Evolutionary conservation across 2,888 invertebrate species (phyloP).

Genomic region (Melinopterus prodromus): DNA sequence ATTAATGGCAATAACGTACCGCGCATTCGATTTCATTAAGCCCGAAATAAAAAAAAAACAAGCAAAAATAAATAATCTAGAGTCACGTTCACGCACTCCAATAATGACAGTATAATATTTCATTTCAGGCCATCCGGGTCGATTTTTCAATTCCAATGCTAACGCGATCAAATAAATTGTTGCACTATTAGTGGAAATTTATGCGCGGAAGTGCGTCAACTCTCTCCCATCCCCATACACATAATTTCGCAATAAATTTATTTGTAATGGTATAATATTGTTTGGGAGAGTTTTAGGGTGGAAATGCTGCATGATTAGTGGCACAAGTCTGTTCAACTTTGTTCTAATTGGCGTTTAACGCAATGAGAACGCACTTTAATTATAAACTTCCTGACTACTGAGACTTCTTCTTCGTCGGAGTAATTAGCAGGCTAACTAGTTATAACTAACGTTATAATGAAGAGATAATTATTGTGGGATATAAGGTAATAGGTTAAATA

Average conservation of each 20-base stretch:
- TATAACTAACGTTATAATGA: no score
- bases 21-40: conserved; percentile 24
- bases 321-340: no score
- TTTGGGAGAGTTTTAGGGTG: no score
- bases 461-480: no score
- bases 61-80: conserved; percentile 19
- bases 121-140: neutral
- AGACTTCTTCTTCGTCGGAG: no score
- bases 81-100: conserved; percentile 15
- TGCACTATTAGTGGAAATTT: conserved; percentile 23
- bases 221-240: no score
- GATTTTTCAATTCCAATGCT: conserved; percentile 20
- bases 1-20: conserved; percentile 17
- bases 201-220: conserved; percentile 14
- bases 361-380: no score
- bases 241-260: neutral
- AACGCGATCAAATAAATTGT: conserved; percentile 24
- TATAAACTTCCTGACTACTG: no score
- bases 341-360: no score
- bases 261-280: neutral
- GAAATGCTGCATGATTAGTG: no score
- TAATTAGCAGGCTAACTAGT: no score
- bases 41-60: conserved; percentile 8
- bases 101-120: conserved; percentile 23
- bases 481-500: no score